Evolutionary conservation across 2,113 vertebrate species (phyloP).

Genomic region (Podarcis muralis): DNA sequence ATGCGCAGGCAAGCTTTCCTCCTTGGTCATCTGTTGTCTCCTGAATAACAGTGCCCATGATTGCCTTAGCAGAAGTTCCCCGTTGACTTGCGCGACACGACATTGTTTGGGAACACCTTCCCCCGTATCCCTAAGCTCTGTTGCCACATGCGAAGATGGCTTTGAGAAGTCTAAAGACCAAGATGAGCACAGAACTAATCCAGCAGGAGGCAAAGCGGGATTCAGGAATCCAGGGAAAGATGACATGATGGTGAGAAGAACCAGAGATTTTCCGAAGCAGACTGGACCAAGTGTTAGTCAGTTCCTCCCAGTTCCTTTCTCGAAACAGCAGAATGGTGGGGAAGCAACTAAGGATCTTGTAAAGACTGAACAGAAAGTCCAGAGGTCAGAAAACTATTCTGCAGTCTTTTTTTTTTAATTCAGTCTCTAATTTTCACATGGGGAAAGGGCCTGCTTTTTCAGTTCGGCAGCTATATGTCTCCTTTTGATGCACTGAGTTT

Average conservation of each 20-base stretch:
- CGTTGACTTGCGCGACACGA: constrained; percentile 71
- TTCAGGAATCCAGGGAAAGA: constrained; percentile 70
- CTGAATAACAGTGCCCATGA: constrained; percentile 32
- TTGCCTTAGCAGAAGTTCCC: constrained; percentile 73
- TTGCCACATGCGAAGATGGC: constrained; percentile 57
- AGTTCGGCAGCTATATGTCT: neutral
- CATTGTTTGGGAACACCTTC: constrained; percentile 64
- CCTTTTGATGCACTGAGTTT: neutral
- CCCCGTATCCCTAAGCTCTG: constrained; percentile 64
- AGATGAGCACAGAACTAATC: constrained; percentile 46
- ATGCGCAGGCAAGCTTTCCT: constrained; percentile 40
- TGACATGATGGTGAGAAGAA: constrained; percentile 70
- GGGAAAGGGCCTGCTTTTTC: neutral
- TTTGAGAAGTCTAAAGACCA: constrained; percentile 58
- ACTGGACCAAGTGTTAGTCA: constrained; percentile 59
- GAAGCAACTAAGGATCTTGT: constrained; percentile 56
- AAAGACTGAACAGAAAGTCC: constrained; percentile 60
- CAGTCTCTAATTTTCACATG: neutral
- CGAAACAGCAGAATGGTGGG: constrained; percentile 66
- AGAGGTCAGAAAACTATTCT: constrained; percentile 65
- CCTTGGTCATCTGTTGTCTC: constrained; percentile 36
- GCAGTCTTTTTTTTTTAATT: neutral
- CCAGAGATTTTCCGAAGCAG: constrained; percentile 68
- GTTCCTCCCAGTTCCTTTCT: constrained; percentile 79
- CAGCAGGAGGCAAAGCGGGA: constrained; percentile 59